Evolutionary conservation across 2,888 invertebrate genomes (phyloP).

Genomic region (Hyles lineata): DNA sequence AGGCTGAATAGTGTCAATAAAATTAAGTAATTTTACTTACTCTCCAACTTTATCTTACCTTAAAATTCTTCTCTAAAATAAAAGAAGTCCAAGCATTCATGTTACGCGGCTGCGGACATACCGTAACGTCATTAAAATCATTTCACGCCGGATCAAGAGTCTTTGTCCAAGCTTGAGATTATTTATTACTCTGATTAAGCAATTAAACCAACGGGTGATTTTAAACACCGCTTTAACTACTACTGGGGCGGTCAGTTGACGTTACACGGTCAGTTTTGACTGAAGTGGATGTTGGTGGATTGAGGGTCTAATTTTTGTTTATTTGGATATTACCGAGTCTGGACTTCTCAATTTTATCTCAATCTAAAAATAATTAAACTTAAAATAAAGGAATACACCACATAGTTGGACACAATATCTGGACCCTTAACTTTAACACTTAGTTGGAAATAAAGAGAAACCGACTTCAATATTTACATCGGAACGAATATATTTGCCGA

Average conservation of each 20-base stretch:
- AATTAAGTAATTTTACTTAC: not conserved
- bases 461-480: too few relatives aligned
- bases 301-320: not conserved
- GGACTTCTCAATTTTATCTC: too few relatives aligned
- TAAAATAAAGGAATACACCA: too few relatives aligned
- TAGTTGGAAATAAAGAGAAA: too few relatives aligned
- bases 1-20: not conserved
- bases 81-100: not conserved
- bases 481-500: too few relatives aligned
- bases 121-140: conserved; percentile 35
- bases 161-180: conserved; percentile 35
- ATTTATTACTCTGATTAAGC: conserved; percentile 46
- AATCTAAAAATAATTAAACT: too few relatives aligned
- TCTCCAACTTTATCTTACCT: not conserved
- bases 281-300: not conserved
- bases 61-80: conserved; percentile 2
- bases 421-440: too few relatives aligned
- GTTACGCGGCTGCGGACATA: conserved; percentile 18
- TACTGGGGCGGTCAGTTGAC: too few relatives aligned
- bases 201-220: conserved; percentile 37
- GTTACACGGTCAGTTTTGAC: not conserved
- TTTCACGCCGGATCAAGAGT: conserved; percentile 27
- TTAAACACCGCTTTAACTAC: conserved; percentile 28
- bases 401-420: too few relatives aligned
- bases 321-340: too few relatives aligned